Evolutionary conservation across 2,797 vertebrate genomes (phyloP).

Genomic region (Echeneis naucrates): DNA sequence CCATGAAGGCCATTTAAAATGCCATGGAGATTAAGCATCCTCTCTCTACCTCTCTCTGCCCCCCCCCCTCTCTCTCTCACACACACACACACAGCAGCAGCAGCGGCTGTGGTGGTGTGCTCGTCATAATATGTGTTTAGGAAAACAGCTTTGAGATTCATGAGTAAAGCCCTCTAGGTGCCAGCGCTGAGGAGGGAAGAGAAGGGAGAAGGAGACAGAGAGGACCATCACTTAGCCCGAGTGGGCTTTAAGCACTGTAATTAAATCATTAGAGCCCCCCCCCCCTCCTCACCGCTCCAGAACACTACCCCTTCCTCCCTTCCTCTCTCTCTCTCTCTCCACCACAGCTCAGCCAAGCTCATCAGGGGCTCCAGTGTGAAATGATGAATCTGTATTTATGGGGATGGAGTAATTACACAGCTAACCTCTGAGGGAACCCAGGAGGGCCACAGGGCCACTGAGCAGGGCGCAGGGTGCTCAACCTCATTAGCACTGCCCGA

Average conservation of each 20-base stretch:
- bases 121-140: constrained; percentile 96
- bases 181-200: constrained; percentile 68
- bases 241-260: constrained; percentile 98
- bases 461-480: constrained; percentile 91
- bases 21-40: constrained; percentile 85
- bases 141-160: constrained; percentile 98
- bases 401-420: constrained; percentile 92
- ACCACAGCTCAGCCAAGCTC: constrained; percentile 88
- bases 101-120: constrained; percentile 55
- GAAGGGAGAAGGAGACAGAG: constrained; percentile 64
- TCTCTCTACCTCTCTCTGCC: constrained; percentile 60
- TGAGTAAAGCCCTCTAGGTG: constrained; percentile 81
- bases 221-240: constrained; percentile 89
- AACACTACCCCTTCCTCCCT: constrained; percentile 3
- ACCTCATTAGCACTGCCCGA: constrained; percentile 93
- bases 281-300: constrained; percentile 61
- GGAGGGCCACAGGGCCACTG: constrained; percentile 91
- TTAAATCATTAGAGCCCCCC: constrained; percentile 98
- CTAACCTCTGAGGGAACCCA: constrained; percentile 92
- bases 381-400: constrained; percentile 96
- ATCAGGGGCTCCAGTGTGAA: constrained; percentile 92
- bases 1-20: constrained; percentile 94
- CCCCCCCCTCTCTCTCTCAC: constrained; percentile 71
- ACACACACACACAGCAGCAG: constrained; percentile 20
- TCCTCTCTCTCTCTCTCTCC: constrained; percentile 33